Evolutionary conservation across 2,113 vertebrate species (phyloP).

Genomic region (Capreolus pygargus): DNA sequence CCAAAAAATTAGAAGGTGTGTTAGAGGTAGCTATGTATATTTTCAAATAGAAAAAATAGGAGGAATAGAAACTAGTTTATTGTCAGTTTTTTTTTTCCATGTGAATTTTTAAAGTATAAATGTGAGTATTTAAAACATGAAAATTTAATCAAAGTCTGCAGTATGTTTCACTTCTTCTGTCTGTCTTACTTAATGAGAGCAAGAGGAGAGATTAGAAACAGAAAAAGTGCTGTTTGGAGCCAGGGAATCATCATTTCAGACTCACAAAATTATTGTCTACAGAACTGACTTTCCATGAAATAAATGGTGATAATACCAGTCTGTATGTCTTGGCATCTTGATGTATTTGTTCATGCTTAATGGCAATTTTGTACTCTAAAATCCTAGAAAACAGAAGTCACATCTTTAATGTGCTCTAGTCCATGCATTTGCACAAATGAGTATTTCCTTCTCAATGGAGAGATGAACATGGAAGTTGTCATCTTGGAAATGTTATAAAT

Average conservation of each 20-base stretch:
- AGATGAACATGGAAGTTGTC: slow-evolving; percentile 5
- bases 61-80: neutral
- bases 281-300: neutral
- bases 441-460: neutral
- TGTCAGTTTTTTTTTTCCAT: neutral
- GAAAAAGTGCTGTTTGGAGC: neutral
- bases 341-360: neutral
- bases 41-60: slow-evolving; percentile 77
- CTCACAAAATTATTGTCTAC: neutral
- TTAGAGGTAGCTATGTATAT: slow-evolving; percentile 83
- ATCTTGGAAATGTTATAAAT: neutral
- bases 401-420: neutral
- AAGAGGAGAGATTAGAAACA: neutral
- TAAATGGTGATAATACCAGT: neutral
- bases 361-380: neutral
- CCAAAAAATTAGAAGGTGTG: neutral
- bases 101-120: slow-evolving; percentile 81
- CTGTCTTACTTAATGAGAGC: neutral
- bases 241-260: neutral
- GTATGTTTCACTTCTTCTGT: neutral
- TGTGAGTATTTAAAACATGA: slow-evolving; percentile 57
- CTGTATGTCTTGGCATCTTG: neutral
- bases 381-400: neutral
- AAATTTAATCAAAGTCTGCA: neutral
- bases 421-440: neutral